These are phyloP conservation scores for Pseudoips prasinana DNA, from an alignment of 2,888 invertebrate genomes.

Conservation along the genomic window DNA sequence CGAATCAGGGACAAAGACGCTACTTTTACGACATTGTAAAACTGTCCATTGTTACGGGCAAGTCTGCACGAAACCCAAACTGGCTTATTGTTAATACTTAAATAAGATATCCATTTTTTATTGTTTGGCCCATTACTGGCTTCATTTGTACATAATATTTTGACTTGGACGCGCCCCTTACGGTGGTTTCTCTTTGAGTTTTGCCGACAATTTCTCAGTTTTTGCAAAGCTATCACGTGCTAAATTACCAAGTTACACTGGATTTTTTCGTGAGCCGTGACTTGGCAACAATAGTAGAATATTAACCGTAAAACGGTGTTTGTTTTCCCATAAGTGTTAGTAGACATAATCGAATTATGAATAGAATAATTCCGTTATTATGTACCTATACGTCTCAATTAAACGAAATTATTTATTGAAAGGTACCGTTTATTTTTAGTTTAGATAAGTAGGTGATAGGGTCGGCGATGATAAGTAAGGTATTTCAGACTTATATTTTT, in stretches of 20 bases:
- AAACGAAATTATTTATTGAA: too few relatives aligned
- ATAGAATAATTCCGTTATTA: too few relatives aligned
- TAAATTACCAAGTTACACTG: constrained; percentile 40
- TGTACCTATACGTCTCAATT: too few relatives aligned
- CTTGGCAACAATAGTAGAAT: constrained; percentile 19
- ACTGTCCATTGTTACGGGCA: constrained; percentile 63
- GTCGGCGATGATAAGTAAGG: too few relatives aligned
- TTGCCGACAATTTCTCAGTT: constrained; percentile 55
- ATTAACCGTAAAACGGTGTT: constrained; percentile 24
- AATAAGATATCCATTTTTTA: constrained; percentile 79
- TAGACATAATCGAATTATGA: too few relatives aligned
- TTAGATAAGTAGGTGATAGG: too few relatives aligned
- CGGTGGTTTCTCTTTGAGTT: constrained; percentile 49
- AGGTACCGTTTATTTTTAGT: too few relatives aligned
- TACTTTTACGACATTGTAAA: constrained; percentile 71
- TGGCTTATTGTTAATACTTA: constrained; percentile 73
- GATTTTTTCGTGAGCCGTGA: constrained; percentile 9
- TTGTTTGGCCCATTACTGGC: constrained; percentile 69
- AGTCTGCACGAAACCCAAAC: constrained; percentile 63
- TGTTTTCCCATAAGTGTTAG: too few relatives aligned
- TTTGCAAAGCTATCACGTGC: constrained; percentile 66
- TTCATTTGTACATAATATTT: constrained; percentile 72
- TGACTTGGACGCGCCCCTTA: constrained; percentile 61
- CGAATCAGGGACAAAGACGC: constrained; percentile 67
- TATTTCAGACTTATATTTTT: too few relatives aligned